Conservation (phyloP, 1,140 invertebrate species). For the Eubasilissa regina region DNA sequence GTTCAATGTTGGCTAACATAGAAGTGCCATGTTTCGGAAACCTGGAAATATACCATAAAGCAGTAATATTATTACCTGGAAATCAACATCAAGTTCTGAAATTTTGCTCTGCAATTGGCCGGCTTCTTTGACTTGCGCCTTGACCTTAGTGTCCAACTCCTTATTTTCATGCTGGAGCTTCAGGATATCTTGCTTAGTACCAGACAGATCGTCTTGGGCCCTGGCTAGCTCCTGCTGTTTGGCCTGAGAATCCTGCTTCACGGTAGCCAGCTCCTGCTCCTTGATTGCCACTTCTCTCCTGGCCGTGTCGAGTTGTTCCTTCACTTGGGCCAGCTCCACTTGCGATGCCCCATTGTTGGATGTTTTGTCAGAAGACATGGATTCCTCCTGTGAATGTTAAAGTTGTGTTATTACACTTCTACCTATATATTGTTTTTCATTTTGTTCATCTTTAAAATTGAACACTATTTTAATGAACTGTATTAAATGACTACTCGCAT, state of each 20-base stretch:
- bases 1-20: too few species aligned
- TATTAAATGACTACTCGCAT: too few species aligned
- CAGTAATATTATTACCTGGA: slow-evolving; percentile 74
- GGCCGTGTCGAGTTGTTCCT: slow-evolving; percentile 70
- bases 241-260: slow-evolving; percentile 64
- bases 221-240: slow-evolving; percentile 70
- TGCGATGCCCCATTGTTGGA: slow-evolving; percentile 70
- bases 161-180: slow-evolving; percentile 77
- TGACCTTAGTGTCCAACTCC: slow-evolving; percentile 73
- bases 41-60: too few species aligned
- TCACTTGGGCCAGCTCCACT: slow-evolving; percentile 71
- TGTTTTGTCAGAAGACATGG: slow-evolving; percentile 70
- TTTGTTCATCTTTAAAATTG: too few species aligned
- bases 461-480: too few species aligned
- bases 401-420: too few species aligned
- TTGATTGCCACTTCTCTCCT: slow-evolving; percentile 64
- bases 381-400: slow-evolving; percentile 66
- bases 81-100: slow-evolving; percentile 76
- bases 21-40: too few species aligned
- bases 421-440: too few species aligned
- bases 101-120: slow-evolving; percentile 76
- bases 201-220: slow-evolving; percentile 69
- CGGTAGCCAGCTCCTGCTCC: slow-evolving; percentile 64
- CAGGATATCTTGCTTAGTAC: slow-evolving; percentile 75
- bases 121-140: slow-evolving; percentile 71